Percentiles rank a stretch among this genome's conserved stretches.
phyloP scores from a whole-genome alignment of 2,113 vertebrate genomes.

The Artemisiospiza belli region DNA sequence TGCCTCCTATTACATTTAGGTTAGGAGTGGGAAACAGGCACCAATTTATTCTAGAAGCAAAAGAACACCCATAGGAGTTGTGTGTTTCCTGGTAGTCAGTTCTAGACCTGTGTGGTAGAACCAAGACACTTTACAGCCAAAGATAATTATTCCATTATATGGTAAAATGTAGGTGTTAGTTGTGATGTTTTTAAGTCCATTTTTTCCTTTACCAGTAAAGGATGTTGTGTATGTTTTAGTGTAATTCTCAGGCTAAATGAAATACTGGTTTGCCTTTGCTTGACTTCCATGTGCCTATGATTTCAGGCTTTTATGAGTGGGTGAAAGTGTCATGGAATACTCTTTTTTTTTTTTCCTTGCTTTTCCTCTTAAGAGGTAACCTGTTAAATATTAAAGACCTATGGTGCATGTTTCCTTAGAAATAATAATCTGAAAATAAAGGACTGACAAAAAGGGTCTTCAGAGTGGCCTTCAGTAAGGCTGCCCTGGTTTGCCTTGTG shows the following conservation, averaged over 20 bases:
- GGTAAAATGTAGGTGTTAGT: not conserved
- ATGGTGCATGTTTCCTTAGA: not conserved
- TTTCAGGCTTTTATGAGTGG: not conserved
- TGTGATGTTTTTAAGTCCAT: not conserved
- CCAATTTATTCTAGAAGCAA: not conserved
- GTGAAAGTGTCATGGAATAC: not conserved
- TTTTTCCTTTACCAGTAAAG: not conserved
- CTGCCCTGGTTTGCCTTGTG: not conserved
- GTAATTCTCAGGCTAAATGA: not conserved
- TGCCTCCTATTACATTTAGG: not conserved
- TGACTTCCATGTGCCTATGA: not conserved
- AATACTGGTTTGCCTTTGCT: not conserved
- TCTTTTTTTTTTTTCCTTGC: not conserved
- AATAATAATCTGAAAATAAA: not conserved
- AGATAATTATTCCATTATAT: not conserved
- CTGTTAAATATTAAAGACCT: not conserved
- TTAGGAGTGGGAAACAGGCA: not conserved
- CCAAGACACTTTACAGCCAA: not conserved
- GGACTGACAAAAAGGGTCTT: not conserved
- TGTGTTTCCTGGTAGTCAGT: not conserved
- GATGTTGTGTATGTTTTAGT: not conserved
- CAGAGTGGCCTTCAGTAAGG: not conserved
- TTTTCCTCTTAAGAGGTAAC: not conserved
- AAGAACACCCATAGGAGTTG: not conserved
- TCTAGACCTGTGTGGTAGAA: constrained; percentile 7